These are phyloP conservation scores for Drosophila neutralis DNA, from an alignment of 2,888 invertebrate species.

Conservation along the genomic window DNA sequence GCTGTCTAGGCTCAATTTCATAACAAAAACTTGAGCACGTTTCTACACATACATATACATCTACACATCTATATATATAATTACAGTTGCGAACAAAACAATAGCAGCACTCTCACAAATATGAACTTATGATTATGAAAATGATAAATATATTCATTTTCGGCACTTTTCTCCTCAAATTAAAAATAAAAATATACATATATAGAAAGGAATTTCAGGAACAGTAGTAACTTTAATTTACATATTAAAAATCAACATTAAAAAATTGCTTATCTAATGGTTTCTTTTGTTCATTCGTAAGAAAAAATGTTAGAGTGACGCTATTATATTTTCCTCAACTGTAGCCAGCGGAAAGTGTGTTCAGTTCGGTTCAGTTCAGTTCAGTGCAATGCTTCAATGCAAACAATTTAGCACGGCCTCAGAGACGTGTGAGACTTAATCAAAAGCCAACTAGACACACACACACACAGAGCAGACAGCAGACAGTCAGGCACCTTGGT, in stretches of 20 bases:
- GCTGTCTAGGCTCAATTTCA: slow-evolving; percentile 76
- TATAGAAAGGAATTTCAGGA: neutral
- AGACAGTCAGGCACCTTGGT: slow-evolving; percentile 45
- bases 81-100: neutral
- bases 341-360: slow-evolving; percentile 7
- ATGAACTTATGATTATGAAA: neutral
- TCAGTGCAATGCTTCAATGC: slow-evolving; percentile 64
- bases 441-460: slow-evolving; percentile 69
- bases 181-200: neutral
- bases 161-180: neutral
- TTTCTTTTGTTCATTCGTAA: neutral
- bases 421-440: slow-evolving; percentile 74
- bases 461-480: slow-evolving; percentile 14
- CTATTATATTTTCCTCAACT: neutral
- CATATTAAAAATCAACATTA: neutral
- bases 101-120: neutral
- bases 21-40: slow-evolving; percentile 79
- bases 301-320: neutral
- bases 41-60: slow-evolving; percentile 16
- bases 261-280: neutral
- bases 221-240: no score
- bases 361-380: slow-evolving; percentile 17
- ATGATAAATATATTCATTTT: neutral
- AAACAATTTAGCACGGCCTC: slow-evolving; percentile 78
- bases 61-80: no score